These are phyloP conservation scores for Lagopus leucura DNA, from an alignment of 2,113 vertebrate genomes.

Conservation along the genomic window DNA sequence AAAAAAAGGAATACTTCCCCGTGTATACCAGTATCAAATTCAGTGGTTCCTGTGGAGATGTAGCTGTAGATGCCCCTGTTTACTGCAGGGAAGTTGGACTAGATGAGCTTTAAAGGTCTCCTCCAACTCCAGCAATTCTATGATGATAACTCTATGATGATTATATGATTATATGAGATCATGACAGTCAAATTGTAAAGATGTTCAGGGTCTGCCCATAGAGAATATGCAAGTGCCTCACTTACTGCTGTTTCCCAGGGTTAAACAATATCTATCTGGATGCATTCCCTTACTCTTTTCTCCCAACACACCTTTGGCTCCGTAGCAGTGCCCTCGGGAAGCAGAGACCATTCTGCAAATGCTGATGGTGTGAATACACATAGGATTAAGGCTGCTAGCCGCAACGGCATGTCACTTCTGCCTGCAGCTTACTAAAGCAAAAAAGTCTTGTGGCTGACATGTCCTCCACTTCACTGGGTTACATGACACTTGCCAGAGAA, in stretches of 20 bases:
- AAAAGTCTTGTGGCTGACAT: constrained; percentile 54
- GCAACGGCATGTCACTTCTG: constrained; percentile 11
- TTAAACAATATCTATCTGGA: not conserved
- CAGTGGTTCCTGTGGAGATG: not conserved
- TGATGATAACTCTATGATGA: too few species aligned
- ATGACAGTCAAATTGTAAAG: not conserved
- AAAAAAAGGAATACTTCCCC: not conserved
- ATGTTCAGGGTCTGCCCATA: not conserved
- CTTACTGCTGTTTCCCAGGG: not conserved
- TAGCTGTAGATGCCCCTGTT: too few species aligned
- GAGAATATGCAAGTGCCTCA: not conserved
- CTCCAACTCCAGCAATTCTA: too few species aligned
- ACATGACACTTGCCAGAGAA: constrained; percentile 58
- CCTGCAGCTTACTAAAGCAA: constrained; percentile 24
- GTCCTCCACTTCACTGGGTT: constrained; percentile 56
- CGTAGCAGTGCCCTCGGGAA: not conserved
- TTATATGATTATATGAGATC: not conserved
- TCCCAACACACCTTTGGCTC: not conserved
- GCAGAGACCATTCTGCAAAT: not conserved
- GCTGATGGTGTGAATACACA: not conserved
- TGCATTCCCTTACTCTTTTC: not conserved
- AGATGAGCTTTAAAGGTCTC: too few species aligned
- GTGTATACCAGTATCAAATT: not conserved
- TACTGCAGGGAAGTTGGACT: too few species aligned
- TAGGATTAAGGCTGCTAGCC: constrained; percentile 11